These are phyloP conservation scores for Nephila pilipes DNA, from an alignment of 1,140 invertebrate genomes.

Conservation along the genomic window DNA sequence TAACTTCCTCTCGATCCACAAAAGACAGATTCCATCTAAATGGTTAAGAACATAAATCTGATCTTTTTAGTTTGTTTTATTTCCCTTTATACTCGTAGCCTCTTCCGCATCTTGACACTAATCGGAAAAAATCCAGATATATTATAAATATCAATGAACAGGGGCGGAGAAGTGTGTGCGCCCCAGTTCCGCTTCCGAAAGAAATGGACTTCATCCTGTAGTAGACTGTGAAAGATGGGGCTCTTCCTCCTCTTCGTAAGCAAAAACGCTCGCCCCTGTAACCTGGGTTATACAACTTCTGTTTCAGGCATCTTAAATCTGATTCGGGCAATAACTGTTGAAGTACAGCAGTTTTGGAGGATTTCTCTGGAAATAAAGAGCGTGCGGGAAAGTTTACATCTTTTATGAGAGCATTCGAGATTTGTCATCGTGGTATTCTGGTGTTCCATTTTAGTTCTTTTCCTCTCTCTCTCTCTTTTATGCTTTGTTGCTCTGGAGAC, in stretches of 20 bases:
- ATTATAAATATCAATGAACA: slow-evolving; percentile 38
- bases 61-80: neutral
- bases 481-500: neutral
- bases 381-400: neutral
- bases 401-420: neutral
- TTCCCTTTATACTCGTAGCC: slow-evolving; percentile 1
- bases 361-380: neutral
- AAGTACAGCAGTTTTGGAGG: slow-evolving; percentile 1
- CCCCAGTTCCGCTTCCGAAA: slow-evolving; percentile 18
- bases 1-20: neutral
- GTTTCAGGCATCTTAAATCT: slow-evolving; percentile 42
- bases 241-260: neutral
- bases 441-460: neutral
- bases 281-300: slow-evolving; percentile 44
- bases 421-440: neutral
- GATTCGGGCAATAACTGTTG: slow-evolving; percentile 52
- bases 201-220: slow-evolving; percentile 37
- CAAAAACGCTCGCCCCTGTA: neutral
- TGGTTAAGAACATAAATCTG: neutral
- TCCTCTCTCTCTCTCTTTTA: neutral
- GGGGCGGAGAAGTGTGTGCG: neutral
- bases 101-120: slow-evolving; percentile 31
- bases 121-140: slow-evolving; percentile 51
- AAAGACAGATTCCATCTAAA: neutral
- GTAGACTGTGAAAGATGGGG: slow-evolving; percentile 38